These are phyloP conservation scores for Drosophila triauraria DNA, from an alignment of 1,140 invertebrate genomes.

Conservation along the genomic window DNA sequence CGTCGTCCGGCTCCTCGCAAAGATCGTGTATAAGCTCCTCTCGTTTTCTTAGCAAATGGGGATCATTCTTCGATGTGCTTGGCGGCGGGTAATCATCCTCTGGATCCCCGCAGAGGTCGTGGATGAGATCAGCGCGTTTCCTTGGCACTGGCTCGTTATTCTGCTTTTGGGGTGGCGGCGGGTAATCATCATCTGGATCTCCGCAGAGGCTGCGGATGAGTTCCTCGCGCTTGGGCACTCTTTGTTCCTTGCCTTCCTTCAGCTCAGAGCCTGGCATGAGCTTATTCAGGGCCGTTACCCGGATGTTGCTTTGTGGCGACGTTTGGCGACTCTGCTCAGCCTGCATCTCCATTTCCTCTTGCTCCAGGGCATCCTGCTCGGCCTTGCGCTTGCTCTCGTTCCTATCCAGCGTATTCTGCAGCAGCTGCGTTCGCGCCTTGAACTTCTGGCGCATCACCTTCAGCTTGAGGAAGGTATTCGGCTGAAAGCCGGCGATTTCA, in stretches of 20 bases:
- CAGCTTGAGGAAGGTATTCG: conserved; percentile 73
- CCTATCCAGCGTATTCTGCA: conserved; percentile 62
- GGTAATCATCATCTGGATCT: conserved; percentile 11
- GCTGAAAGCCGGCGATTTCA: conserved; percentile 70
- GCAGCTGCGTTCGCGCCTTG: conserved; percentile 71
- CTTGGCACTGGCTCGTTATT: background rate
- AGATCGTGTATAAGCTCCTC: conserved; percentile 56
- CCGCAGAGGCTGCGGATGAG: background rate
- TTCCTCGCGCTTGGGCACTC: background rate
- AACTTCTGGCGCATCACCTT: conserved; percentile 80
- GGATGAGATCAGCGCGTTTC: background rate
- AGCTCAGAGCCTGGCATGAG: background rate
- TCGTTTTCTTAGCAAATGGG: conserved; percentile 21
- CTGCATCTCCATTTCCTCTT: conserved; percentile 56
- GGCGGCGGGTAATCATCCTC: conserved; percentile 11
- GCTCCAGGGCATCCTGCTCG: conserved; percentile 42
- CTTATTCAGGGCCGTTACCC: background rate
- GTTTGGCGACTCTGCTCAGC: conserved; percentile 23
- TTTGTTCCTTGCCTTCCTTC: conserved; percentile 8
- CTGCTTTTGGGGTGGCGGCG: background rate
- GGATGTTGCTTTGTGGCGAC: conserved; percentile 6
- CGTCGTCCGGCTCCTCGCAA: conserved; percentile 39
- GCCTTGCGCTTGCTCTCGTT: conserved; percentile 22
- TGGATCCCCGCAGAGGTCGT: conserved; percentile 17
- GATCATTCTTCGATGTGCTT: background rate